Evolutionary conservation across 2,113 vertebrate genomes (phyloP).

Genomic region (Anolis carolinensis): DNA sequence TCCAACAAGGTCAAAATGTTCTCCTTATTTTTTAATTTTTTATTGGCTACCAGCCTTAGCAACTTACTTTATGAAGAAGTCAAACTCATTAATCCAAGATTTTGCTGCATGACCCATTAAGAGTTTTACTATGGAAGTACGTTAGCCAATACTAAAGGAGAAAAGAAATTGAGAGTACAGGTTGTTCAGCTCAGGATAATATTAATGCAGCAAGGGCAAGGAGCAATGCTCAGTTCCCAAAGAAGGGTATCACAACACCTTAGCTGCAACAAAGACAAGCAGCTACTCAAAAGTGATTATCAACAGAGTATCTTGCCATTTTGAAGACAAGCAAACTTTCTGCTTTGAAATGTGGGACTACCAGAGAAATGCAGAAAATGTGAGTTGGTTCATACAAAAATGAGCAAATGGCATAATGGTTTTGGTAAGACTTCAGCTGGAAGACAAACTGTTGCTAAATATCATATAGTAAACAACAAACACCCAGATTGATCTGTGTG

Average conservation of each 20-base stretch:
- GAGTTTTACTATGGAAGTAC: conserved; percentile 9
- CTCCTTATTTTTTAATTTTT: conserved; percentile 6
- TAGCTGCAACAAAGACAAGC: not conserved
- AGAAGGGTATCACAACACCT: not conserved
- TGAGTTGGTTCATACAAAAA: not conserved
- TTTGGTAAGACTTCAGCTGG: not conserved
- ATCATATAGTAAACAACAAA: not conserved
- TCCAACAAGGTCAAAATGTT: conserved; percentile 12
- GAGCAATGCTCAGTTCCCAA: not conserved
- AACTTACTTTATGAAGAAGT: not conserved
- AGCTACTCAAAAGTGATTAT: not conserved
- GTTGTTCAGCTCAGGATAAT: conserved; percentile 18
- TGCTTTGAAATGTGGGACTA: not conserved
- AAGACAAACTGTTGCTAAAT: not conserved
- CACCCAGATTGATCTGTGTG: not conserved
- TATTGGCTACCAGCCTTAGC: conserved; percentile 8
- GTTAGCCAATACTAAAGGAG: not conserved
- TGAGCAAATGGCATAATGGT: not conserved
- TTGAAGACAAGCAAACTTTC: not conserved
- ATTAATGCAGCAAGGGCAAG: conserved; percentile 19
- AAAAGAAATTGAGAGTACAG: conserved; percentile 11
- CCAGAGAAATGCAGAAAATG: not conserved
- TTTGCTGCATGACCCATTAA: conserved; percentile 11
- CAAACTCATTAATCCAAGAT: conserved; percentile 16
- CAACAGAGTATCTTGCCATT: not conserved